Base-by-base conservation (phyloP, 1,140 invertebrate species). In the Apis cerana region DNA sequence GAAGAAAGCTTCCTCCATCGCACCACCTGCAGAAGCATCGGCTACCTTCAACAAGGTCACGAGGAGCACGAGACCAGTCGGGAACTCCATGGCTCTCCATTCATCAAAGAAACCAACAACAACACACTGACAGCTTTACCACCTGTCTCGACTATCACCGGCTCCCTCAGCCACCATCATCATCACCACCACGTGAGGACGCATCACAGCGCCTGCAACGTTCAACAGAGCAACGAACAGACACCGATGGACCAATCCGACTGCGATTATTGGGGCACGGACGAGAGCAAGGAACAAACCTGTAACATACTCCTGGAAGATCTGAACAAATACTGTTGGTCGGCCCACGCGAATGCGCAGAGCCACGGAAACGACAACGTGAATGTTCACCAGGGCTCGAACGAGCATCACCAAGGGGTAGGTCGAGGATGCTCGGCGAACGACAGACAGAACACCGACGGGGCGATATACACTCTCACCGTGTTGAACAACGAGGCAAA, bases 241-340 rank as follows among this genome's bases (percentile, higher is more conserved):
- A 88, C 93, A 0, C 77, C 90, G 12, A 93, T 94, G 91, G 93
- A 94, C 33, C 91, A 93, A 13, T 91, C 91, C 15, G 93, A 96
- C 86, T 95, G 96, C 62, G 96, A 95, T 88, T 96, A 97, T 84
- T 97, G 97, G 97, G 96, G 95, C 85, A 94, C 95, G 19, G 96
- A 96, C 83, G 96, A 94, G 67, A 88, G 84, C 64, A 97, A 92
- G 95, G 97, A 92, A 93, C 96, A 85, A 94, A 96, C 90, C 92
- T 96, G 90, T 92, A 97, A 90, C 96, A 97, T 94, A 95, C 95
- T 97, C 72, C 93, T 97, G 84, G 97, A 97, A 92, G 97, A 97
- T 91, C 94, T 97, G 54, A 97, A 97, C 91, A 97, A 97, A 88
- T 97, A 96, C 92, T 97, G 96, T 88, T 97, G 97, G 97, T 96